These are phyloP conservation scores for Acleris cristana DNA, from an alignment of 2,888 invertebrate genomes.

Conservation along the genomic window DNA sequence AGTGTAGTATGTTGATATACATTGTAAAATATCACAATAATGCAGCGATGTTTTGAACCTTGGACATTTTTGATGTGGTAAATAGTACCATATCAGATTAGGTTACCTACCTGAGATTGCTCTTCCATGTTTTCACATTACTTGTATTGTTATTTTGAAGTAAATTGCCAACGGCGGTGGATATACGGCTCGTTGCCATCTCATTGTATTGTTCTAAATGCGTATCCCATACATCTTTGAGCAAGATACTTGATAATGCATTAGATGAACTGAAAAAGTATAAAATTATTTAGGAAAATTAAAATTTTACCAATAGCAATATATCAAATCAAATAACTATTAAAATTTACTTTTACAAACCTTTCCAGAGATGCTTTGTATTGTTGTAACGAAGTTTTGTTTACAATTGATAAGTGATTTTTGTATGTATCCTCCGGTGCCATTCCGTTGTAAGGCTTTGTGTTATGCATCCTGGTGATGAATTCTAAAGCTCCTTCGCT, in stretches of 20 bases:
- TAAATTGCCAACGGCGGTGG: conserved; percentile 49
- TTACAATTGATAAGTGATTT: conserved; percentile 46
- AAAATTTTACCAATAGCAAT: no score
- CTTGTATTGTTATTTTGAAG: conserved; percentile 50
- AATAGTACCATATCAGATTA: not conserved
- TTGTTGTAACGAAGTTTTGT: conserved; percentile 51
- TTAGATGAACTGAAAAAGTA: conserved; percentile 59
- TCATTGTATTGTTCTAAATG: conserved; percentile 51
- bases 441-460: conserved; percentile 34
- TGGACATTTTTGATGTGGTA: not conserved
- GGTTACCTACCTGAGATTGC: conserved; percentile 63
- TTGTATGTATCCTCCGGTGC: conserved; percentile 47
- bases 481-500: no score
- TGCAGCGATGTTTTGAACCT: no score
- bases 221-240: conserved; percentile 56
- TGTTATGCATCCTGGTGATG: conserved; percentile 32
- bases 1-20: no score
- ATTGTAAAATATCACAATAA: no score
- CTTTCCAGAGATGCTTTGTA: conserved; percentile 53
- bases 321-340: no score
- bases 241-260: conserved; percentile 53
- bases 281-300: not conserved
- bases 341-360: conserved; percentile 42
- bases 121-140: conserved; percentile 59
- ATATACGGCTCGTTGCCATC: conserved; percentile 48